Evolutionary conservation across 1,140 invertebrate species (phyloP).

Genomic region (Meloidogyne chitwoodi): DNA sequence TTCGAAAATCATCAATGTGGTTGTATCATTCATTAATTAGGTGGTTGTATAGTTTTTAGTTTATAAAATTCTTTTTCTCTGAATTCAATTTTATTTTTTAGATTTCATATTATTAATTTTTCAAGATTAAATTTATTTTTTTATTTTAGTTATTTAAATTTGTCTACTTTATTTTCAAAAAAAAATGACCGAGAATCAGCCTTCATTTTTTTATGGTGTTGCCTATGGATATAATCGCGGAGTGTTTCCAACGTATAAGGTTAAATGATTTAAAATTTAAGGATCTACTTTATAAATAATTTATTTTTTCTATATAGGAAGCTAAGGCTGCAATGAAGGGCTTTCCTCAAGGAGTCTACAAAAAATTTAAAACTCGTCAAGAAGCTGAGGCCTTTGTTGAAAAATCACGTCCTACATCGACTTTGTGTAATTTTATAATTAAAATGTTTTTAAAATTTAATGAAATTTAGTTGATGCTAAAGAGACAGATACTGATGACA

Average conservation of each 20-base stretch:
- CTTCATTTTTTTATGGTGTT: conserved; percentile 61
- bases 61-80: no score
- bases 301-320: conserved; percentile 10
- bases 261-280: background rate
- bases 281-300: background rate
- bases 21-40: no score
- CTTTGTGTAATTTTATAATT: conserved; percentile 1
- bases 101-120: no score
- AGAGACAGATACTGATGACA: conserved; percentile 19
- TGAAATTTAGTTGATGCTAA: conserved; percentile 20
- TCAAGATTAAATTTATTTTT: no score
- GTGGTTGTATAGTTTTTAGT: no score
- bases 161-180: background rate
- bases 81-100: no score
- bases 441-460: background rate
- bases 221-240: conserved; percentile 61
- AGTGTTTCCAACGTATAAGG: conserved; percentile 38
- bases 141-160: background rate
- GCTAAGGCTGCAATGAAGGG: conserved; percentile 28
- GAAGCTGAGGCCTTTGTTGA: conserved; percentile 21
- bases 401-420: background rate
- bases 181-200: background rate
- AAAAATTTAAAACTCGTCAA: conserved; percentile 31
- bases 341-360: conserved; percentile 36
- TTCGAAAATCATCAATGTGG: background rate